Conservation (phyloP, 2,888 invertebrate genomes). For the Anorthoa munda region DNA sequence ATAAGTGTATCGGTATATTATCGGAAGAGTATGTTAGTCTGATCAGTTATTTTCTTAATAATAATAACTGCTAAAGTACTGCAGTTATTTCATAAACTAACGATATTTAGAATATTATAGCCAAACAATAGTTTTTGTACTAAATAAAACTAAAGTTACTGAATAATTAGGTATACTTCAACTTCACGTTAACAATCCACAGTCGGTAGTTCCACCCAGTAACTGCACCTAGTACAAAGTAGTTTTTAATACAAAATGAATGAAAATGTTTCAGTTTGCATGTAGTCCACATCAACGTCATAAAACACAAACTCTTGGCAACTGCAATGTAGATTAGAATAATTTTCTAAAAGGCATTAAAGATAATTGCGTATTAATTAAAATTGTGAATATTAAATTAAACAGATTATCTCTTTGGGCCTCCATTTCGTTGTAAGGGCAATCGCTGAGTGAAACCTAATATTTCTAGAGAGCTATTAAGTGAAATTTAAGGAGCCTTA, state of each 20-base stretch:
- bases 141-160: background rate
- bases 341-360: background rate
- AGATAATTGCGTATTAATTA: background rate
- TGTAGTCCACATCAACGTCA: conserved; percentile 10
- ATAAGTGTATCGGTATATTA: background rate
- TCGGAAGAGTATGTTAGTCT: background rate
- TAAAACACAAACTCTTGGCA: background rate
- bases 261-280: background rate
- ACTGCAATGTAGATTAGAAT: background rate
- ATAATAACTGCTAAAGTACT: too few species aligned
- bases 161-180: background rate
- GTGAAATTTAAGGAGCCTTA: background rate
- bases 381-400: background rate
- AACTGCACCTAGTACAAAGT: conserved; percentile 8
- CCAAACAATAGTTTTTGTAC: background rate
- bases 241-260: conserved; percentile 14
- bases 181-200: background rate
- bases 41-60: background rate
- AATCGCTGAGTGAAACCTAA: background rate
- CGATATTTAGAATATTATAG: too few species aligned
- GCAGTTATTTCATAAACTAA: too few species aligned
- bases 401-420: background rate
- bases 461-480: background rate
- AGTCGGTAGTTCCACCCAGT: background rate
- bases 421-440: background rate